Conservation (phyloP, 2,113 vertebrate genomes). For the Saguinus imperator region DNA sequence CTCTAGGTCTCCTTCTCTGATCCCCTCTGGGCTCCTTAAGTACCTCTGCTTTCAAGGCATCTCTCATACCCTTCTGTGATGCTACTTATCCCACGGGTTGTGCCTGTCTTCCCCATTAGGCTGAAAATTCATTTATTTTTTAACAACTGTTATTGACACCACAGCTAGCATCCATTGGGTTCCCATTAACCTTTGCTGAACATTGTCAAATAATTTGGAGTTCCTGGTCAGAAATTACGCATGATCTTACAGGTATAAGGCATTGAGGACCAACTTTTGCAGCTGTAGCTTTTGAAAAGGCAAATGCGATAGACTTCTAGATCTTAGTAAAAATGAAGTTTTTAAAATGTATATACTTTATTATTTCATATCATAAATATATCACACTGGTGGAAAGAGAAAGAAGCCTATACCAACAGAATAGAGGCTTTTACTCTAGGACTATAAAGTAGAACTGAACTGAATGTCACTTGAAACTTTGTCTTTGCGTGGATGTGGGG, state of each 20-base stretch:
- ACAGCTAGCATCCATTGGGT: background rate
- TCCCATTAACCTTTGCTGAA: background rate
- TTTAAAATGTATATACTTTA: background rate
- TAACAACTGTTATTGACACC: background rate
- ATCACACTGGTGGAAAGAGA: background rate
- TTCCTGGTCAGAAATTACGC: background rate
- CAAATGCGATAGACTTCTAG: background rate
- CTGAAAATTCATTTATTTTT: background rate
- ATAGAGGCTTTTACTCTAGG: background rate
- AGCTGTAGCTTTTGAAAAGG: background rate
- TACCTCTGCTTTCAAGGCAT: background rate
- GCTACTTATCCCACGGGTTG: background rate
- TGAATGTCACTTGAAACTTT: background rate
- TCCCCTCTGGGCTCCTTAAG: background rate
- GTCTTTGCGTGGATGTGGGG: background rate
- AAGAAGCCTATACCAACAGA: background rate
- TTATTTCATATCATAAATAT: background rate
- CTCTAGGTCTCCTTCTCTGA: background rate
- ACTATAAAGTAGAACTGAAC: slow-evolving; percentile 3
- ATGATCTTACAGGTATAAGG: background rate
- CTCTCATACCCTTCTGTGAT: background rate
- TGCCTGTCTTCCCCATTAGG: background rate
- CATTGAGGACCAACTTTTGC: background rate
- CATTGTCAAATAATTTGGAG: background rate
- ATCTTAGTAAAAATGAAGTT: background rate